These are phyloP conservation scores for Sisor rabdophorus DNA, from an alignment of 2,113 vertebrate species.

Conservation along the genomic window DNA sequence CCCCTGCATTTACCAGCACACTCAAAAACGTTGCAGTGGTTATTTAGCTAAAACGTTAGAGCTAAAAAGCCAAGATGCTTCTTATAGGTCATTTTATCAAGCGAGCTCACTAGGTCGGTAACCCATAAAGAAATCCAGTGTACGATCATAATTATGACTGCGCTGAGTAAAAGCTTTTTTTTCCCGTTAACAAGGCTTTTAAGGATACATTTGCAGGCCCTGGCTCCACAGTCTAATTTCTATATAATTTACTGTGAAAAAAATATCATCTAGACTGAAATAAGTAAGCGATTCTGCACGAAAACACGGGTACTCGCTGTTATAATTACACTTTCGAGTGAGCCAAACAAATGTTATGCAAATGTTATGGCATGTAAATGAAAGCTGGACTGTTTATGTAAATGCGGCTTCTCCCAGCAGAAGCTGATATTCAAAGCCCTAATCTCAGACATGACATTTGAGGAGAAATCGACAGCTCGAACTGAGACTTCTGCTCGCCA, in stretches of 20 bases:
- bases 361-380: constrained; percentile 44
- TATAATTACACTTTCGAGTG: constrained; percentile 35
- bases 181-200: constrained; percentile 28
- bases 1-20: constrained; percentile 20
- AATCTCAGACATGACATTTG: constrained; percentile 41
- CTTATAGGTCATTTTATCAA: background rate
- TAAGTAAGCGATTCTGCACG: constrained; percentile 19
- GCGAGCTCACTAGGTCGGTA: constrained; percentile 26
- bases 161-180: constrained; percentile 6
- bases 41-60: constrained; percentile 19
- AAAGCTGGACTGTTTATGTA: constrained; percentile 47
- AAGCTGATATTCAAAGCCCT: constrained; percentile 45
- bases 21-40: constrained; percentile 8
- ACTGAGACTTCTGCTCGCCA: constrained; percentile 31
- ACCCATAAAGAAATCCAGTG: constrained; percentile 1
- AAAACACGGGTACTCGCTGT: constrained; percentile 25
- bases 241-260: constrained; percentile 27
- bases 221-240: constrained; percentile 21
- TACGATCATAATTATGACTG: constrained; percentile 31
- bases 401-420: constrained; percentile 46
- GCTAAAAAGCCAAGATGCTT: constrained; percentile 10
- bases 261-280: constrained; percentile 22
- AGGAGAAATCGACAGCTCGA: constrained; percentile 38
- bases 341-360: constrained; percentile 35
- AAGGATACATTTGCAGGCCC: constrained; percentile 30